A percentile compares a stretch with the other conserved stretches of the same genome.
phyloP scores from a whole-genome alignment of 2,797 vertebrate species.

The Halcyon smyrnensis region DNA sequence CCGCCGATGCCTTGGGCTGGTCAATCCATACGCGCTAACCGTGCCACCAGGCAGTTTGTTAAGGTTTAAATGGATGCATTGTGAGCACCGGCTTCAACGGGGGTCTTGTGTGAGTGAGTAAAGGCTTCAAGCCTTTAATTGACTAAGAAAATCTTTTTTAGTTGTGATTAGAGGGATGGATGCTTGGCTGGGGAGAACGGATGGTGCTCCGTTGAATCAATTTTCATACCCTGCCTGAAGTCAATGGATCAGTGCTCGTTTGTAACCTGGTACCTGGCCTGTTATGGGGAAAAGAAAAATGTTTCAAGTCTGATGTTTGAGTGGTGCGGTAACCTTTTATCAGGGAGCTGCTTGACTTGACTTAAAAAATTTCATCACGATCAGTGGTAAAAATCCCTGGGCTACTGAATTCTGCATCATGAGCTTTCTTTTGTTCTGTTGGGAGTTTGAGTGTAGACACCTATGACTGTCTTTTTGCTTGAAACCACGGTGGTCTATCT shows the following conservation, averaged over 20 bases:
- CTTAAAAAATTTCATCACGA: slow-evolving; percentile 20
- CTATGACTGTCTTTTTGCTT: not conserved
- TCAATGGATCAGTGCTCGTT: slow-evolving; percentile 55
- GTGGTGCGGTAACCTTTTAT: not conserved
- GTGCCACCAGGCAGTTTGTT: not conserved
- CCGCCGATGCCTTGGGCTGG: not conserved
- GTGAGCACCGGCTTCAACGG: not conserved
- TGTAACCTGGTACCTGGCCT: slow-evolving; percentile 15
- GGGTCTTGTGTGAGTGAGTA: slow-evolving; percentile 39
- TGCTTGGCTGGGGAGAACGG: slow-evolving; percentile 46
- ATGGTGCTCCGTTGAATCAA: slow-evolving; percentile 46
- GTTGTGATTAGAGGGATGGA: slow-evolving; percentile 63
- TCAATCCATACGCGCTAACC: not conserved
- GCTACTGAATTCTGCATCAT: not conserved
- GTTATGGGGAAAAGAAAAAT: not conserved
- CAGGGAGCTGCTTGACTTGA: not conserved
- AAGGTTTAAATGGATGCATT: slow-evolving; percentile 31
- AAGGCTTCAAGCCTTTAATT: slow-evolving; percentile 60
- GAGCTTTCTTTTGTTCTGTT: not conserved
- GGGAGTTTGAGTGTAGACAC: not conserved
- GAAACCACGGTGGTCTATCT: not conserved
- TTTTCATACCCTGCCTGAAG: slow-evolving; percentile 59
- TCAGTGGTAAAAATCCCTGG: not conserved
- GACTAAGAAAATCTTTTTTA: slow-evolving; percentile 59
- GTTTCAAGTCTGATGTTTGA: not conserved